Percentiles rank a stretch among this genome's conserved stretches.
Conservation (phyloP, 2,113 vertebrate species). For the Alectura lathami region DNA sequence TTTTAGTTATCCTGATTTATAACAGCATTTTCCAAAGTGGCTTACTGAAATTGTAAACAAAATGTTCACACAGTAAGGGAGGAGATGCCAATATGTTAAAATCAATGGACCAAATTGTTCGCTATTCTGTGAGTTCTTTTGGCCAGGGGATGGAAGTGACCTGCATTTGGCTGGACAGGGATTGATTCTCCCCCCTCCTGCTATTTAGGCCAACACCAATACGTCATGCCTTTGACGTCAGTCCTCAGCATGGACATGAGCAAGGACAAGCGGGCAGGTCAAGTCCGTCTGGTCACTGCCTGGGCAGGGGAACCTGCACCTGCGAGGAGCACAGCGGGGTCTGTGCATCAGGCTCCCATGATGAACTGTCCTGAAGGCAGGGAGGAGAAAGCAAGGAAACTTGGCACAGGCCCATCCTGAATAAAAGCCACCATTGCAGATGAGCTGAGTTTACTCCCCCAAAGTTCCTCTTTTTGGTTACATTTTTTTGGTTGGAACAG, state of each 20-base stretch:
- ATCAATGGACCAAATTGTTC: conserved; percentile 10
- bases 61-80: not conserved
- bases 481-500: not conserved
- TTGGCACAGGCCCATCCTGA: not conserved
- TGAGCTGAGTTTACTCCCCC: not conserved
- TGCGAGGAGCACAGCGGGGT: not conserved
- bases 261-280: not conserved
- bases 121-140: conserved; percentile 9
- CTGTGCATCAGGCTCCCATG: not conserved
- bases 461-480: not conserved
- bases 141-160: conserved; percentile 54
- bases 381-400: not conserved
- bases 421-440: not conserved
- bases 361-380: not conserved
- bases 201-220: not conserved
- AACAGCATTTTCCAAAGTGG: not conserved
- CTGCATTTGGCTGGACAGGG: not conserved
- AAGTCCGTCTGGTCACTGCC: not conserved
- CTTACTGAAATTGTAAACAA: conserved; percentile 25
- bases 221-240: conserved; percentile 45
- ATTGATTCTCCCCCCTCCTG: conserved; percentile 15
- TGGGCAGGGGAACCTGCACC: not conserved
- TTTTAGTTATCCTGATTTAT: conserved; percentile 40
- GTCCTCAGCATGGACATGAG: accelerated
- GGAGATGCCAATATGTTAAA: conserved; percentile 55